phyloP scores from a whole-genome alignment of 2,888 invertebrate species.

The Nomada goodeniana region DNA sequence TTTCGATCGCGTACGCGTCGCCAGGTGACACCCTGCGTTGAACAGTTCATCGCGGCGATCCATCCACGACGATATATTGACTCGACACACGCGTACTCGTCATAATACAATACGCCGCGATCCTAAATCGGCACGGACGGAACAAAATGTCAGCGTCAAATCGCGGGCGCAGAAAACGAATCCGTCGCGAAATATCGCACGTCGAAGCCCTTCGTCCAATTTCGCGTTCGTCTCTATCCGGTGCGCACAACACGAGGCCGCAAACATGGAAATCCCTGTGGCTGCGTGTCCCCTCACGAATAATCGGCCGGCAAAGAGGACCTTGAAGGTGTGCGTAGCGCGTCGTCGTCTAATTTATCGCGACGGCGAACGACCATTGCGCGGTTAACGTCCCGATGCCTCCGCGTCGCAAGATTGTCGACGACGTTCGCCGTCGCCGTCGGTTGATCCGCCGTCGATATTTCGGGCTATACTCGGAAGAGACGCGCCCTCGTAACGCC shows the following conservation, averaged over 20 bases:
- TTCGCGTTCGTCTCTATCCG: not conserved
- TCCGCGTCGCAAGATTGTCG: conserved; percentile 29
- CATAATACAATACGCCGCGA: not conserved
- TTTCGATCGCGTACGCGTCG: not conserved
- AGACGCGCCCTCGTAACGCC: conserved; percentile 2
- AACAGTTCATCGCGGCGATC: conserved; percentile 10
- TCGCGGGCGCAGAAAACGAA: not conserved
- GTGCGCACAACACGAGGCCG: conserved; percentile 1
- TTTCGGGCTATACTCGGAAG: conserved; percentile 27
- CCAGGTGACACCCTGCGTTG: not conserved
- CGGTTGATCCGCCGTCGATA: conserved; percentile 34
- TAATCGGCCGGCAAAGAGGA: conserved; percentile 13
- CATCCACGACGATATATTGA: not conserved
- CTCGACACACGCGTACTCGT: not conserved
- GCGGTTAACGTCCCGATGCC: conserved; percentile 14
- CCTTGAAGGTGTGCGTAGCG: conserved; percentile 38
- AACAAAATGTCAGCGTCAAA: not conserved
- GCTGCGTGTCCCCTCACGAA: not conserved
- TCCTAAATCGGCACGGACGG: not conserved
- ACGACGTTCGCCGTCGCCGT: conserved; percentile 2
- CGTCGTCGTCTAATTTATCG: conserved; percentile 41
- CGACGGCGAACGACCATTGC: conserved; percentile 22
- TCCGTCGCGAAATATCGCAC: conserved; percentile 1
- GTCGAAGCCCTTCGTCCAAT: conserved; percentile 5
- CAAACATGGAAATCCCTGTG: conserved; percentile 18